Base-by-base conservation (phyloP, 2,797 vertebrate species). In the Novumbra hubbsi region DNA sequence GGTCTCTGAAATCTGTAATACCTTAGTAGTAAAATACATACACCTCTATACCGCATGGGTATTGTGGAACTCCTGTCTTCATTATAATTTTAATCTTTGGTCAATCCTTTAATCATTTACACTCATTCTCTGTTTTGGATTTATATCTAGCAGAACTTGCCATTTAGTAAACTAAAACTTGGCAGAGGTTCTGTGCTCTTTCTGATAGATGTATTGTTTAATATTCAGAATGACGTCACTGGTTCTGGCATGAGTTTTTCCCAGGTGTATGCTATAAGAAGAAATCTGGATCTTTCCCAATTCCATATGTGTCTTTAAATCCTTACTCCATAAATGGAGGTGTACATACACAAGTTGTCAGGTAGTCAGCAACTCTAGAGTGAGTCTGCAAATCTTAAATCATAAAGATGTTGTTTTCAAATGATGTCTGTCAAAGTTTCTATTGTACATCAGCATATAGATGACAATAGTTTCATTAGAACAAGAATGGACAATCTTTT, bases 231-330 rank as follows among this genome's bases (percentile, higher is more conserved):
- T 89, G 88, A 82, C 77, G 82, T 87, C 83, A 88, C n/a, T 14
- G 80, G 80, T 83, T 73, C 87, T 89, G 88, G 88, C 89, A 88
- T 81, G 50, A 82, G 82, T 12, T 49, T 78, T 85, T 41, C 75
- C 82, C 87, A 91, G 89, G 90, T 92, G 90, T 85, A 85, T 78
- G 72, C 71, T 78, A 87, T 79, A 86, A 85, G 17, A 38, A 52
- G 19, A 11, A 88, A 84, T 73, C 85, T 92, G 91, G 87, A 90
- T 27, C 52, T 2, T 68, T 86, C 80, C 86, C 89, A 90, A 88
- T 73, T 85, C 86, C 21, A 60, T 27, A 76, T 24, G 63, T 74
- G 74, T 79, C 85, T 82, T 41, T 72, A 74, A 70, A 71, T 82
- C 55, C 80, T 78, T 74, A 68, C 34, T 86, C 83, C 88, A 86